phyloP scores from a whole-genome alignment of 2,113 vertebrate species.

The Ameiurus melas region DNA sequence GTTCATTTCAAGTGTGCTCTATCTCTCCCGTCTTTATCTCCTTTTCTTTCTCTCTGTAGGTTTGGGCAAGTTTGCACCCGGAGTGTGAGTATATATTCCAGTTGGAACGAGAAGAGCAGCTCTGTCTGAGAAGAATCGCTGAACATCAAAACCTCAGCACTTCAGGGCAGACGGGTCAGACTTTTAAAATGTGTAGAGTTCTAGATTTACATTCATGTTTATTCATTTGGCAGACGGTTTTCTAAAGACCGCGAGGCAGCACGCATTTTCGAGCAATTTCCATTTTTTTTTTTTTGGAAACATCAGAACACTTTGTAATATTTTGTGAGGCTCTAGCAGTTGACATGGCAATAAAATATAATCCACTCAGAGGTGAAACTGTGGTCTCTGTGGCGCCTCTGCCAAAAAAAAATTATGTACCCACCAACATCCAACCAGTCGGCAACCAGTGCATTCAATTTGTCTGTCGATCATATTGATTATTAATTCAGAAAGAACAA shows the following conservation, averaged over 20 bases:
- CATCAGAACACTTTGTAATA: background rate
- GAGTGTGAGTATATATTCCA: constrained; percentile 77
- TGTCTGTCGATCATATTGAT: background rate
- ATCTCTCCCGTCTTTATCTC: background rate
- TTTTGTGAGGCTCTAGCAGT: background rate
- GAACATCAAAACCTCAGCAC: constrained; percentile 63
- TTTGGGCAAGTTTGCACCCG: constrained; percentile 68
- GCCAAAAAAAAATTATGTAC: background rate
- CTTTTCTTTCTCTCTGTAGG: constrained; percentile 54
- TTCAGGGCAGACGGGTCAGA: constrained; percentile 63
- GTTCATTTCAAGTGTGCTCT: background rate
- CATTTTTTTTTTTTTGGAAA: background rate
- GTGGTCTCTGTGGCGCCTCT: background rate
- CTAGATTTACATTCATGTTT: background rate
- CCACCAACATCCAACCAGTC: background rate
- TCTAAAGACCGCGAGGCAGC: background rate
- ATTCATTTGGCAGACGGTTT: background rate
- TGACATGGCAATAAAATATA: background rate
- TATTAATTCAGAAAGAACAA: background rate
- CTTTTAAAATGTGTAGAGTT: background rate
- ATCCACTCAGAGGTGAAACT: background rate
- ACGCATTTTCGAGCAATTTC: background rate
- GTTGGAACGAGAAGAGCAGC: constrained; percentile 68
- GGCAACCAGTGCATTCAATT: background rate
- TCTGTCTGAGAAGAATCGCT: constrained; percentile 64